A percentile compares a stretch with the other conserved stretches of the same genome.
Evolutionary conservation across 2,888 invertebrate species (phyloP).

Genomic region (Phengaris alcon): DNA sequence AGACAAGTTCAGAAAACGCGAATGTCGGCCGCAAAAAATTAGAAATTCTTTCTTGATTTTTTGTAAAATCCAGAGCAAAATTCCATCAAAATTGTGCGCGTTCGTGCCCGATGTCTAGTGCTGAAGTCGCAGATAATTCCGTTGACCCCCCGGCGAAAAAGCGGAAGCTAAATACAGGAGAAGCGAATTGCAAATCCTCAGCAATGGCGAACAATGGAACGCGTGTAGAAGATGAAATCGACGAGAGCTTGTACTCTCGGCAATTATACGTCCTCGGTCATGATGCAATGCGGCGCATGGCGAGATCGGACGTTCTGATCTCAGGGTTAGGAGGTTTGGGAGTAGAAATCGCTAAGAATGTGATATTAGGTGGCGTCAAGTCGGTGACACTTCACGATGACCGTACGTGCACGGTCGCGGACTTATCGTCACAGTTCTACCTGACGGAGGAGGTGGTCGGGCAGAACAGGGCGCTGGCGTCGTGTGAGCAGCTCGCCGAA

Average conservation of each 20-base stretch:
- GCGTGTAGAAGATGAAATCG: slow-evolving; percentile 86
- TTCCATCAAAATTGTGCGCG: slow-evolving; percentile 80
- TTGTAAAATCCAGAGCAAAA: slow-evolving; percentile 72
- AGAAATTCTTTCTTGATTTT: slow-evolving; percentile 70
- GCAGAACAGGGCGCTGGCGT: slow-evolving; percentile 91
- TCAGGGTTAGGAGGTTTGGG: slow-evolving; percentile 97
- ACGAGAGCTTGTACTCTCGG: slow-evolving; percentile 93
- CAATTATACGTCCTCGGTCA: slow-evolving; percentile 98
- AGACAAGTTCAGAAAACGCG: slow-evolving; percentile 47
- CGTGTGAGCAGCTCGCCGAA: slow-evolving; percentile 89
- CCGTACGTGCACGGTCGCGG: slow-evolving; percentile 82
- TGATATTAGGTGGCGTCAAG: slow-evolving; percentile 98
- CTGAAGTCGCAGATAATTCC: slow-evolving; percentile 93
- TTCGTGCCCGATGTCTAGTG: slow-evolving; percentile 95
- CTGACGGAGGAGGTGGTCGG: slow-evolving; percentile 90
- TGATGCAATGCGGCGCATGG: slow-evolving; percentile 99
- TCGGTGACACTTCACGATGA: slow-evolving; percentile 97
- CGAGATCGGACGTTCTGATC: slow-evolving; percentile 94
- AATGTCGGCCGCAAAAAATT: slow-evolving; percentile 72
- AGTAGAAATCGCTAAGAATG: slow-evolving; percentile 98
- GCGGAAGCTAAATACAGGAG: slow-evolving; percentile 87
- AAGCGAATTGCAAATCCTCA: slow-evolving; percentile 81
- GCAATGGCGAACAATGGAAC: slow-evolving; percentile 84
- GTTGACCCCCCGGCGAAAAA: slow-evolving; percentile 95
- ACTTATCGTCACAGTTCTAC: slow-evolving; percentile 96